Evolutionary conservation across 2,888 invertebrate genomes (phyloP).

Genomic region (Dryobota labecula): DNA sequence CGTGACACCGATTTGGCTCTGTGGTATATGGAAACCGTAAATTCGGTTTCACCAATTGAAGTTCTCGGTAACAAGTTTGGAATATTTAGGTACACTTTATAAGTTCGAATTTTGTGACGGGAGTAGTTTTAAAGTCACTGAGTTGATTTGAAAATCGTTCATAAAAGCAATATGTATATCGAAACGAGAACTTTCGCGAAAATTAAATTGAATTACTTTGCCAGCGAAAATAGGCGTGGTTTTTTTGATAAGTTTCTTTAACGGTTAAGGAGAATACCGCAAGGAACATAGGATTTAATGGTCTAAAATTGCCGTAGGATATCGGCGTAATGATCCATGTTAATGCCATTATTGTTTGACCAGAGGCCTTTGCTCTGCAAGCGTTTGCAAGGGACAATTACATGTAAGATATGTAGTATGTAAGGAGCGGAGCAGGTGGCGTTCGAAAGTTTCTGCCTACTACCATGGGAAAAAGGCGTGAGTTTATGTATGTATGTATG

Average conservation of each 20-base stretch:
- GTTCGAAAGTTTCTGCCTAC: too few species aligned
- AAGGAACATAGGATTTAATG: slow-evolving; percentile 14
- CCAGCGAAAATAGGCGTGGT: background rate
- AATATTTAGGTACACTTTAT: slow-evolving; percentile 5
- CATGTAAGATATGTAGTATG: too few species aligned
- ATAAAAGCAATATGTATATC: background rate
- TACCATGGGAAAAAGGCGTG: too few species aligned
- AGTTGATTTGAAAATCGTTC: slow-evolving; percentile 25
- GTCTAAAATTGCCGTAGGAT: slow-evolving; percentile 6
- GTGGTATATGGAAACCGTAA: slow-evolving; percentile 25
- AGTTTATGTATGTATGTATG: too few species aligned
- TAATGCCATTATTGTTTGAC: slow-evolving; percentile 1
- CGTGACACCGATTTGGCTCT: slow-evolving; percentile 43
- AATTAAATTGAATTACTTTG: slow-evolving; percentile 2
- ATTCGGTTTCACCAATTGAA: slow-evolving; percentile 35
- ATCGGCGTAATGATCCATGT: slow-evolving; percentile 5
- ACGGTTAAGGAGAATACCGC: slow-evolving; percentile 24
- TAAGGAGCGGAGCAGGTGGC: too few species aligned
- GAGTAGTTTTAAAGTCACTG: slow-evolving; percentile 18
- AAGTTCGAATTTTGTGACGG: background rate
- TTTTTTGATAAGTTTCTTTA: slow-evolving; percentile 1
- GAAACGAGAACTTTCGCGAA: background rate
- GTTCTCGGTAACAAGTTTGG: slow-evolving; percentile 28
- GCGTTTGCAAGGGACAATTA: too few species aligned
- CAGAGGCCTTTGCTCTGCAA: background rate